Conservation (phyloP, 2,888 invertebrate species). For the Drosophila fulvimacula region DNA sequence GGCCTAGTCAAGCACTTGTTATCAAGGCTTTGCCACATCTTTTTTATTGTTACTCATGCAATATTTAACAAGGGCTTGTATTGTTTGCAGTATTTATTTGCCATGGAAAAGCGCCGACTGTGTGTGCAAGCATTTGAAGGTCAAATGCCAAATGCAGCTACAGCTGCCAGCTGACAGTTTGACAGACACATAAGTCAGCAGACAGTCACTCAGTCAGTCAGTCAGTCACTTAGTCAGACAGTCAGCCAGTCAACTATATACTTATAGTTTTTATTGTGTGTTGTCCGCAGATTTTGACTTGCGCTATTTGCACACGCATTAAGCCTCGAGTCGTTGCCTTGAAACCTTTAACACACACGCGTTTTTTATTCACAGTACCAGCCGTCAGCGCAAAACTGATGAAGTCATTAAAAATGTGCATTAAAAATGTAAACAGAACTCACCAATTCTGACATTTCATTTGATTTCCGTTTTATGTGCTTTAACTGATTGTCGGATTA, state of each 20-base stretch:
- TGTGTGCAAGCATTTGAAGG: slow-evolving; percentile 49
- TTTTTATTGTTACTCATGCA: slow-evolving; percentile 40
- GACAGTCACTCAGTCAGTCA: slow-evolving; percentile 21
- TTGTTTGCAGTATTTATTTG: slow-evolving; percentile 48
- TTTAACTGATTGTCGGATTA: slow-evolving; percentile 9
- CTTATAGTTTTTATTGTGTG: slow-evolving; percentile 51
- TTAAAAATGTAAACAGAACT: slow-evolving; percentile 32
- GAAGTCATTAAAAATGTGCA: slow-evolving; percentile 39
- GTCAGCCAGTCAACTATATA: slow-evolving; percentile 30
- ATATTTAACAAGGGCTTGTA: slow-evolving; percentile 58
- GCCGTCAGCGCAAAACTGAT: slow-evolving; percentile 30
- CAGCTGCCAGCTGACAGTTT: slow-evolving; percentile 15
- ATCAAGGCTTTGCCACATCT: slow-evolving; percentile 8
- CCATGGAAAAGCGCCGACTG: slow-evolving; percentile 22
- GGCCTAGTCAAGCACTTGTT: not conserved
- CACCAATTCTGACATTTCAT: slow-evolving; percentile 32
- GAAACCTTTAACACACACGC: not conserved
- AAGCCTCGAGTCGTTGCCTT: slow-evolving; percentile 7
- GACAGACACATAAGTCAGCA: slow-evolving; percentile 17
- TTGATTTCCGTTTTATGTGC: slow-evolving; percentile 27
- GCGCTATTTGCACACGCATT: slow-evolving; percentile 30
- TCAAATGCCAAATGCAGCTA: slow-evolving; percentile 60
- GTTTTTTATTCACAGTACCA: slow-evolving; percentile 1
- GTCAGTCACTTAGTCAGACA: not conserved
- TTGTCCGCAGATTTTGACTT: slow-evolving; percentile 46